Percentiles rank a stretch among this genome's conserved stretches.
phyloP scores from a whole-genome alignment of 2,797 vertebrate species.

The Clarias pachynema region DNA sequence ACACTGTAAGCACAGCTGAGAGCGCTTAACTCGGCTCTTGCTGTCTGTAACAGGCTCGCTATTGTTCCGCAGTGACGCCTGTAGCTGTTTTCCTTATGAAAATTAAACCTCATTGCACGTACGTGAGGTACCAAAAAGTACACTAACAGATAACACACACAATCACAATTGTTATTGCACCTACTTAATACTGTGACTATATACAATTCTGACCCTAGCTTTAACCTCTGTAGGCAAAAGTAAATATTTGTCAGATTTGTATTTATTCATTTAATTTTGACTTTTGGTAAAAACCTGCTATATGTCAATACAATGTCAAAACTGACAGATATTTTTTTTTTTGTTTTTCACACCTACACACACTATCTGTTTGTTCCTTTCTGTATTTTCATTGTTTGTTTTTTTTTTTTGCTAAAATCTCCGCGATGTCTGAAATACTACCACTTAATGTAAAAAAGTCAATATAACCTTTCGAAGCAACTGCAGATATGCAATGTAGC shows the following conservation, averaged over 20 bases:
- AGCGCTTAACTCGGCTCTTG: constrained; percentile 73
- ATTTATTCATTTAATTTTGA: not conserved
- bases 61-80: constrained; percentile 69
- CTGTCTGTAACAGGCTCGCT: constrained; percentile 68
- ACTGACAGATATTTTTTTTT: not conserved
- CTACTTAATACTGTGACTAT: not conserved
- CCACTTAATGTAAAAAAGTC: not conserved
- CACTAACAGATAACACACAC: constrained; percentile 32
- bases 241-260: not conserved
- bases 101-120: constrained; percentile 76
- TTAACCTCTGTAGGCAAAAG: too few species aligned
- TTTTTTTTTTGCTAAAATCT: not conserved
- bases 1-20: constrained; percentile 84
- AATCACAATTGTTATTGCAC: not conserved
- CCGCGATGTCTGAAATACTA: not conserved
- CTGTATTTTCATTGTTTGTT: not conserved
- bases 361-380: not conserved
- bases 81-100: constrained; percentile 71
- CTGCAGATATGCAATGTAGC: too few species aligned
- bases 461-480: not conserved
- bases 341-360: not conserved
- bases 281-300: not conserved
- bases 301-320: not conserved
- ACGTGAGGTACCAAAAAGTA: constrained; percentile 61
- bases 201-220: constrained; percentile 42